Conservation (phyloP, 2,113 vertebrate species). For the Isurus oxyrinchus region DNA sequence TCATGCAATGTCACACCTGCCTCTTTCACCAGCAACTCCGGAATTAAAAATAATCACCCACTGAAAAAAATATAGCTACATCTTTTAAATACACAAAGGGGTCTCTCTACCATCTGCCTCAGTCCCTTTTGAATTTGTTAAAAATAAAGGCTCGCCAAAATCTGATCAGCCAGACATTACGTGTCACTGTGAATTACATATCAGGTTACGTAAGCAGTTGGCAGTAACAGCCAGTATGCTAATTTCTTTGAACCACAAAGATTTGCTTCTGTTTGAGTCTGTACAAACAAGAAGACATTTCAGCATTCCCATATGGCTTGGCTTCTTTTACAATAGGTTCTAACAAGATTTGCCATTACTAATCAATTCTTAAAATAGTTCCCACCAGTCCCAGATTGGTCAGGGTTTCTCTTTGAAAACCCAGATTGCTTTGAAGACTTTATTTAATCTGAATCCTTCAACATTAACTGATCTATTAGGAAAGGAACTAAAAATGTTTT, state of each 20-base stretch:
- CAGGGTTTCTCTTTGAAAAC: conserved; percentile 31
- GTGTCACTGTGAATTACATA: conserved; percentile 38
- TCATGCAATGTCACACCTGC: conserved; percentile 38
- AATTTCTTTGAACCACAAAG: conserved; percentile 51
- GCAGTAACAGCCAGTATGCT: conserved; percentile 49
- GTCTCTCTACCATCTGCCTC: conserved; percentile 48
- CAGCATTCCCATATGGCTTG: conserved; percentile 57
- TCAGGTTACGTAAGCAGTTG: conserved; percentile 36
- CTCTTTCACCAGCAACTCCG: conserved; percentile 30
- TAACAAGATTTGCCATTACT: conserved; percentile 66
- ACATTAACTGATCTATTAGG: conserved; percentile 9
- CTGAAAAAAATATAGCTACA: conserved; percentile 37
- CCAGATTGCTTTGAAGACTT: conserved; percentile 33
- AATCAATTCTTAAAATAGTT: conserved; percentile 58
- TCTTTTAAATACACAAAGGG: conserved; percentile 48
- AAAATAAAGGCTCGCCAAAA: conserved; percentile 50
- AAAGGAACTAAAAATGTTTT: background rate
- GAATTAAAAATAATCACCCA: conserved; percentile 38
- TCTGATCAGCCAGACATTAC: conserved; percentile 47
- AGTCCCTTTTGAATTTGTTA: conserved; percentile 48
- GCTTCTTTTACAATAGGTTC: conserved; percentile 56
- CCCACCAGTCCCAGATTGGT: conserved; percentile 35
- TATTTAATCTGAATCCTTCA: conserved; percentile 17
- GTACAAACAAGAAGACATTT: conserved; percentile 60
- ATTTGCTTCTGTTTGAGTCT: conserved; percentile 53